Percentiles rank a stretch among this genome's conserved stretches.
These are phyloP conservation scores for Anarrhichthys ocellatus DNA, from an alignment of 2,113 vertebrate species.

Conservation along the genomic window DNA sequence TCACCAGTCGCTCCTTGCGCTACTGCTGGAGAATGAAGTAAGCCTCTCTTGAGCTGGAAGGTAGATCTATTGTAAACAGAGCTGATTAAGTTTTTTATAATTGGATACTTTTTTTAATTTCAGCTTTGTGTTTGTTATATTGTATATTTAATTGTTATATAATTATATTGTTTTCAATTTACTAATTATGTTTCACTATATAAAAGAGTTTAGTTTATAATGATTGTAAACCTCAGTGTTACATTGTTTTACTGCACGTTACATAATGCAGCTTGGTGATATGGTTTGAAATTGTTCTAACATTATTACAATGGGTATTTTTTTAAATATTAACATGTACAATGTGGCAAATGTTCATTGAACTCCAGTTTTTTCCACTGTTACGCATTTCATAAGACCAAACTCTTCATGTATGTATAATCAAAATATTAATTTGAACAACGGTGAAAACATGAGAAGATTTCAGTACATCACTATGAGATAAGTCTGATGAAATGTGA, in stretches of 20 bases:
- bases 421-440: neutral
- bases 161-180: neutral
- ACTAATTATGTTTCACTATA: neutral
- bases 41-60: slow-evolving; percentile 5
- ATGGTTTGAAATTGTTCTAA: neutral
- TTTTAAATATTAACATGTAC: no score
- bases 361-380: neutral
- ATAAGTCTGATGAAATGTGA: neutral
- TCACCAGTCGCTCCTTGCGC: slow-evolving; percentile 2
- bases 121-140: neutral
- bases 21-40: slow-evolving; percentile 21
- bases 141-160: neutral
- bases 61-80: neutral
- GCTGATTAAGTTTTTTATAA: neutral
- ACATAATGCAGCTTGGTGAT: neutral
- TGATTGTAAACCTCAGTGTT: neutral
- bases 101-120: neutral
- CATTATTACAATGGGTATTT: neutral
- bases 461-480: neutral
- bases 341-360: no score
- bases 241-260: neutral
- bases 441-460: neutral
- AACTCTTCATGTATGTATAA: neutral
- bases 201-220: neutral
- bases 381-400: neutral